Conservation (phyloP, 2,113 vertebrate species). For the Gasterosteus aculeatus region DNA sequence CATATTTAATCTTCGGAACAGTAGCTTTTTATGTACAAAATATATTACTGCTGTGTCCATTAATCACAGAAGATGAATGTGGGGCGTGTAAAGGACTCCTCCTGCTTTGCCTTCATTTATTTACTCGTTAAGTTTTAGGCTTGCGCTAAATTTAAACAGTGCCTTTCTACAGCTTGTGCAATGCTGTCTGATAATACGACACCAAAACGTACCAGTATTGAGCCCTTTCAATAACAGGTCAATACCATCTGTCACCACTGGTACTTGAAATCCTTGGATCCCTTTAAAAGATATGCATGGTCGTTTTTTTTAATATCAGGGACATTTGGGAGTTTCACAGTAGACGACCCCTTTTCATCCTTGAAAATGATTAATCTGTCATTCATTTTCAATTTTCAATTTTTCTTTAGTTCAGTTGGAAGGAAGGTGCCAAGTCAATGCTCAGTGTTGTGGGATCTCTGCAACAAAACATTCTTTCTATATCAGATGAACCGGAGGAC, state of each 20-base stretch:
- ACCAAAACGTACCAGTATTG: too few species aligned
- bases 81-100: background rate
- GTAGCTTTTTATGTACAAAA: conserved; percentile 19
- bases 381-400: conserved; percentile 5
- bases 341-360: conserved; percentile 2
- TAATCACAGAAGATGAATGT: background rate
- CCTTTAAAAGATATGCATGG: background rate
- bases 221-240: too few species aligned
- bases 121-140: background rate
- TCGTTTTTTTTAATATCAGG: background rate
- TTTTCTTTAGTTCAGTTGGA: background rate
- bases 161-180: background rate
- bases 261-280: background rate
- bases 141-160: background rate
- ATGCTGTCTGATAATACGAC: background rate
- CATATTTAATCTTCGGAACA: conserved; percentile 47
- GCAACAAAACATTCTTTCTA: background rate
- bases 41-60: conserved; percentile 6
- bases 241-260: background rate
- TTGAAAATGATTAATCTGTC: conserved; percentile 13
- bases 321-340: conserved; percentile 11
- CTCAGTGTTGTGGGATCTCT: too few species aligned
- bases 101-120: background rate
- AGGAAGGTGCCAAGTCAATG: too few species aligned
- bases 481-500: background rate